Base-by-base conservation (phyloP, 2,888 invertebrate genomes). In the Andrena camellia region DNA sequence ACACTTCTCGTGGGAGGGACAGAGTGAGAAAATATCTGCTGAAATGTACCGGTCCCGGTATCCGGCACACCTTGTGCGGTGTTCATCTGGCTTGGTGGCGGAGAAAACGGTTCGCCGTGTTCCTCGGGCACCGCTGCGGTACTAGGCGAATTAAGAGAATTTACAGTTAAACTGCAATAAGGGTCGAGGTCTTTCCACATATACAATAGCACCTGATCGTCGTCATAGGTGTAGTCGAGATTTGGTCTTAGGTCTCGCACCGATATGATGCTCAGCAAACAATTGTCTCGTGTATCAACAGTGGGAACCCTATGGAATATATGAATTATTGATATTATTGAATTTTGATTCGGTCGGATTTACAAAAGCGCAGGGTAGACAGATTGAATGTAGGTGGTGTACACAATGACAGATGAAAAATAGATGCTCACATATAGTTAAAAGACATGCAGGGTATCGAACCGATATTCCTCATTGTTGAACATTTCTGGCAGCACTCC, bases 131-230 rank as follows among this genome's bases (percentile, higher is more conserved):
- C 10, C 4, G 80, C 26, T 10, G 59, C 4, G 35, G 5, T 10
- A 20, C 57, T 66, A 13, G 23, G 31, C 5, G 64, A 7, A 17
- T 69, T 29, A 17, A 48, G 29, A 57, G 33, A 6, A 42, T 54
- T 78, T 4, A 5, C 17, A 0, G 10, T 35, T 20, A 69, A 8
- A 5, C 62, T 50, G 33, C 98, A 98, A 31, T 96, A 95, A 20
- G 97, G 96, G 91, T 97, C 97, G 87, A 96, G 96, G 62, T 97
- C 95, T 90, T 97, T 97, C 95, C 97, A 98, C 0, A 97, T 96
- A 88, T 97, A 97, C 33, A 97, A 94, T 42, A 17, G 17, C 95
- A 97, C 96, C 87, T 96, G 96, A 78, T 96, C 96, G 0, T 95
- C 94, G 52, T 97, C 97, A 74, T 96, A 95, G 0, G 95, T 95